Evolutionary conservation across 2,888 invertebrate species (phyloP), one percentile per base, ranked within the genome.

Genomic region (Zaprionus bogoriensis): DNA sequence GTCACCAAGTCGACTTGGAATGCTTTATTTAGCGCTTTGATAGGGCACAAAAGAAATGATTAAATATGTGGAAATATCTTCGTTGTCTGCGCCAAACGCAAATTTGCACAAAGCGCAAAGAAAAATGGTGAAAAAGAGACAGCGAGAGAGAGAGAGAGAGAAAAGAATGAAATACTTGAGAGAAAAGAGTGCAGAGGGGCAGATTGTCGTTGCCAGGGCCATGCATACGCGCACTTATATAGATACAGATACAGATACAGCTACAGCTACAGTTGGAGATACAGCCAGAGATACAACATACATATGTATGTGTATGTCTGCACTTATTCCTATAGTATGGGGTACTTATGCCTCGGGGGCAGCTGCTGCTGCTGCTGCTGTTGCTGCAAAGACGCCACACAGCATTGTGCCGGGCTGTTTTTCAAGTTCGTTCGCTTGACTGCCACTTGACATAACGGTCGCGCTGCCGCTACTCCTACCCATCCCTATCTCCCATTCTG

Each of bases 381-480:
- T 64, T 71, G n/a, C n/a, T n/a, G n/a, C n/a, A n/a, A n/a, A n/a
- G n/a, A n/a, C n/a, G n/a, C n/a, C n/a, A n/a, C n/a, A n/a, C n/a
- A n/a, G n/a, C n/a, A n/a, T n/a, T n/a, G n/a, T n/a, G n/a, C n/a
- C n/a, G n/a, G n/a, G n/a, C n/a, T 30, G 12, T 30, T 14, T 7
- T 6, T 9, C 14, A n/a, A n/a, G 55, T 27, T 59, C 38, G 14
- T 22, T 55, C 68, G 68, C 69, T 74, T 68, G 52, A 57, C 64
- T 74, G 64, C 59, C 64, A 68, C 64, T 72, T 72, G 67, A 67
- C 71, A 73, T 52, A 72, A 64, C 68, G 54, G 41, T 41, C 28
- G 17, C 44, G 4, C 32, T 4, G 20, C n/a, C n/a, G 27, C 17
- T 12, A 12, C n/a, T n/a, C 10, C n/a, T 7, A 32, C 22, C 1